Evolutionary conservation across 2,113 vertebrate genomes (phyloP), one percentile per base, ranked within the genome.

Genomic region (Laterallus jamaicensis): DNA sequence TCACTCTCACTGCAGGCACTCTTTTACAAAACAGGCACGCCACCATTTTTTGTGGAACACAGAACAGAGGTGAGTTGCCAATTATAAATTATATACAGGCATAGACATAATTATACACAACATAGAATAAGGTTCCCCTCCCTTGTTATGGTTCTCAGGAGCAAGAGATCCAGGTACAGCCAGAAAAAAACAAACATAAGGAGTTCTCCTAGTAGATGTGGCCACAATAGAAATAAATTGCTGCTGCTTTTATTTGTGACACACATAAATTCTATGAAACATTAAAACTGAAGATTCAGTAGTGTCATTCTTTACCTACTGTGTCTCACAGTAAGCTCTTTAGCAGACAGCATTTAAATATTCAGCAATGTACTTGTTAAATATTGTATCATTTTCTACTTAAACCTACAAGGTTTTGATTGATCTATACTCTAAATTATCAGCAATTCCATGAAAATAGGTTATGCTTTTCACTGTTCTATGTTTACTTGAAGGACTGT

Each of bases 111-210:
- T 82, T 50, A 52, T n/a, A 74, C 8, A 58, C 3, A 52, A 25
- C 20, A 79, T 64, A 83, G 92, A 86, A 84, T 86, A 21, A 22
- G 19, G 15, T 5, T 67, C 15, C 39, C 59, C 16, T 35, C 52
- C 32, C 26, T 5, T 84, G 76, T 62, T 54, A 13, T 6, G 20
- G 40, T 47, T 35, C 81, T 92, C 77, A 87, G 66, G 66, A 89
- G n/a, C 20, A 62, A 87, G 50, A 86, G 42, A 60, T 59, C 11
- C 56, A 75, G 39, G 52, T 87, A 85, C 9, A 79, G 78, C 89
- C 93, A 94, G 83, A 69, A 89, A 89, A 91, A 95, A 91, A 84
- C 52, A 95, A 90, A 88, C 54, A 59, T 21, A 47, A 25, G 55
- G 37, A 70, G 50, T 78, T 90, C 52, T 91, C 47, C 82, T 63